A percentile compares a stretch with the other conserved stretches of the same genome.
Evolutionary conservation across 2,113 vertebrate species (phyloP).

Genomic region (Crotalus helleri): DNA sequence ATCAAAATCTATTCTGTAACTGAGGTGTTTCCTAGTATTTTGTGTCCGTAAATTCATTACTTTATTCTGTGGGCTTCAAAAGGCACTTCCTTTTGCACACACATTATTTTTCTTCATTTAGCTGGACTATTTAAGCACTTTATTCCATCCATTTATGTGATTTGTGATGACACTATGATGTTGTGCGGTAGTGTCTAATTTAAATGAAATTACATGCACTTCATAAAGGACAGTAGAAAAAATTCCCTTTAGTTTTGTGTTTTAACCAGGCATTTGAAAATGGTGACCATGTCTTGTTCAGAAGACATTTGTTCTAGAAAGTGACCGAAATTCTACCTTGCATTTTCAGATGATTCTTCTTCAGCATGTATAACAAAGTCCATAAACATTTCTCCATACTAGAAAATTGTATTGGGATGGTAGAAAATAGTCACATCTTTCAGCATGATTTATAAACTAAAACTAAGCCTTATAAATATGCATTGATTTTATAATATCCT

Average conservation of each 20-base stretch:
- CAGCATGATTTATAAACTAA: constrained; percentile 10
- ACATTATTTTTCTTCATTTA: constrained; percentile 26
- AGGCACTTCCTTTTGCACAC: not conserved
- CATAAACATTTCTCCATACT: constrained; percentile 37
- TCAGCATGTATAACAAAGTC: not conserved
- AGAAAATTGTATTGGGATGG: not conserved
- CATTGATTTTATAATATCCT: constrained; percentile 24
- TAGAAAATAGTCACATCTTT: constrained; percentile 15
- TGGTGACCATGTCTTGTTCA: not conserved
- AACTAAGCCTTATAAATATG: constrained; percentile 21
- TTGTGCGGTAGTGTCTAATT: constrained; percentile 19
- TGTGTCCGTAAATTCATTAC: not conserved
- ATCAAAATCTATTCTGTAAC: not conserved
- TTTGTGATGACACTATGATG: not conserved
- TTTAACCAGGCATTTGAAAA: not conserved
- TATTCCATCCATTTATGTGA: not conserved
- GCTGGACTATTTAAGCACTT: not conserved
- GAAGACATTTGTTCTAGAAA: constrained; percentile 27
- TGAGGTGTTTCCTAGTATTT: not conserved
- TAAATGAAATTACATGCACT: constrained; percentile 23
- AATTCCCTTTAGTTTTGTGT: not conserved
- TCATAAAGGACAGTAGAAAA: not conserved
- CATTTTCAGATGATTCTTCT: not conserved
- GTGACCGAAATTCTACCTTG: not conserved
- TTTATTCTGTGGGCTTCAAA: not conserved